phyloP scores from a whole-genome alignment of 2,888 invertebrate species.

The Odontocolon sp. region DNA sequence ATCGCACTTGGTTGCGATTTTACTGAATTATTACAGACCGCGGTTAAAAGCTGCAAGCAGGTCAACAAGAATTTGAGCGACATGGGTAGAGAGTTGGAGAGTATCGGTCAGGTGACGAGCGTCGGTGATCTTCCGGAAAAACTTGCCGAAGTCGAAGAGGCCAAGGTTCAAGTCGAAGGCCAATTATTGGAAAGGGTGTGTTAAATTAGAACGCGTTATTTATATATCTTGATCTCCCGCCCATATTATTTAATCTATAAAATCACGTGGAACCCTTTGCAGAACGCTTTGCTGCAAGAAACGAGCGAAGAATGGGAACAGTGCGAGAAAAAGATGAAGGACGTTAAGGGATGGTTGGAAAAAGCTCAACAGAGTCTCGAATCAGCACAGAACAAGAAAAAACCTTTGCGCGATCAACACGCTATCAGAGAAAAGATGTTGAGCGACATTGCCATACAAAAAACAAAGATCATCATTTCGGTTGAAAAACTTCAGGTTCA shows the following conservation, averaged over 20 bases:
- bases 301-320: conserved; percentile 98
- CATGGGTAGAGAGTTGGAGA: conserved; percentile 94
- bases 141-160: conserved; percentile 92
- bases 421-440: conserved; percentile 92
- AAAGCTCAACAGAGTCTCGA: conserved; percentile 90
- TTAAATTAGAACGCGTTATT: conserved; percentile 59
- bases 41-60: conserved; percentile 94
- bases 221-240: background rate
- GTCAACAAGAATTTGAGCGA: conserved; percentile 94
- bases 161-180: conserved; percentile 92
- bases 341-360: conserved; percentile 94
- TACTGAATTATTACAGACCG: conserved; percentile 84
- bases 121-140: conserved; percentile 93
- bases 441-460: conserved; percentile 93
- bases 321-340: conserved; percentile 96
- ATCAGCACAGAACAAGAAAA: conserved; percentile 91
- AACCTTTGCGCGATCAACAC: conserved; percentile 93
- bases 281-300: conserved; percentile 94
- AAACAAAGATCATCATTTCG: conserved; percentile 93
- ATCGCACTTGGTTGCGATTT: background rate
- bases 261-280: conserved; percentile 71
- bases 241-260: background rate
- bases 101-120: conserved; percentile 91
- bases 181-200: conserved; percentile 92
- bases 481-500: conserved; percentile 96